phyloP scores from a whole-genome alignment of 2,888 invertebrate species.

The Linnaemya tessellans region DNA sequence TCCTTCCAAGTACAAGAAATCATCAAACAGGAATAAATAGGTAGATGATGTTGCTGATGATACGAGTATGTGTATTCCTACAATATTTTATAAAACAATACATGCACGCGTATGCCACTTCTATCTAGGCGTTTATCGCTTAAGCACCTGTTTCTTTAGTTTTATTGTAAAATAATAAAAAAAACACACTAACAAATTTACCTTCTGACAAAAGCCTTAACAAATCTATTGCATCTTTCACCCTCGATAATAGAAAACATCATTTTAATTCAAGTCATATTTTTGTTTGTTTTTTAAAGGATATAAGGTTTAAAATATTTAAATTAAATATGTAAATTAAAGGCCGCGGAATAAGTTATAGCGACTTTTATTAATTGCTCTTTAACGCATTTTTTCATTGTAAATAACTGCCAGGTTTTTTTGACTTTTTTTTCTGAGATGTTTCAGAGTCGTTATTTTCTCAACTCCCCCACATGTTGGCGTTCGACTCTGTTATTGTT shows the following conservation, averaged over 20 bases:
- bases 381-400: constrained; percentile 43
- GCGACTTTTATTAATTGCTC: constrained; percentile 71
- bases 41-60: constrained; percentile 11
- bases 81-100: constrained; percentile 1
- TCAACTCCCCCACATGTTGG: constrained; percentile 63
- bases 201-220: not conserved
- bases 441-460: constrained; percentile 24
- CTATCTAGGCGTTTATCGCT: constrained; percentile 66
- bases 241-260: not conserved
- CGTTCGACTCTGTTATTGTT: constrained; percentile 33
- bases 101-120: not conserved
- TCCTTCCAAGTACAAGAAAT: constrained; percentile 50
- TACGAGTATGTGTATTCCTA: not conserved
- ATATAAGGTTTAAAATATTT: constrained; percentile 43
- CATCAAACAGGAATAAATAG: constrained; percentile 49
- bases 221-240: constrained; percentile 1
- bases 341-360: constrained; percentile 38
- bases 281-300: constrained; percentile 12
- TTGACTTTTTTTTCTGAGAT: constrained; percentile 5
- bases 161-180: constrained; percentile 43
- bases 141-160: constrained; percentile 69
- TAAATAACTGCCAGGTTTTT: constrained; percentile 28
- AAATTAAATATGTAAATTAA: constrained; percentile 63
- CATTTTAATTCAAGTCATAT: not conserved
- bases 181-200: not conserved